phyloP scores from a whole-genome alignment of 2,797 vertebrate genomes.

The Danio albolineatus region DNA sequence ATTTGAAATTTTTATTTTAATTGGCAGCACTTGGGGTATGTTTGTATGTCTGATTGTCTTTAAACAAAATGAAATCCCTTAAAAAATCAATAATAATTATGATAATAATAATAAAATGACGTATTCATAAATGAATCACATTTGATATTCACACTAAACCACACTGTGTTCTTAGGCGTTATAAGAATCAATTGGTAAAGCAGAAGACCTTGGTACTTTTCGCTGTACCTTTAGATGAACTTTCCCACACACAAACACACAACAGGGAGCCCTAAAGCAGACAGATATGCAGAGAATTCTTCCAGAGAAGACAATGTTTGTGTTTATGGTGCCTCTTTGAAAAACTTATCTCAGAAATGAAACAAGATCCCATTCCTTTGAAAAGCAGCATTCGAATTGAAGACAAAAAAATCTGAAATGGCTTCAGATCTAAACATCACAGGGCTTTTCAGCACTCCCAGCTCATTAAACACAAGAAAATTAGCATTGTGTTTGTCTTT shows the following conservation, averaged over 20 bases:
- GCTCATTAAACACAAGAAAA: constrained; percentile 45
- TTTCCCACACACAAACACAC: constrained; percentile 4
- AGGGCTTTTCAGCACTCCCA: constrained; percentile 28
- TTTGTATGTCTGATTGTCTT: too few relatives aligned
- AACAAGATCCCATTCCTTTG: constrained; percentile 23
- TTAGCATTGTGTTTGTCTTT: background rate
- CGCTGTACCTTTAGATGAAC: background rate
- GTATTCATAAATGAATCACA: too few relatives aligned
- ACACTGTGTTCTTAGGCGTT: too few relatives aligned
- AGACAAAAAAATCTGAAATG: constrained; percentile 20
- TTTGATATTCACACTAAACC: too few relatives aligned
- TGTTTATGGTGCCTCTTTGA: constrained; percentile 32
- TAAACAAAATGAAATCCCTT: too few relatives aligned
- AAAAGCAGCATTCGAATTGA: constrained; percentile 6
- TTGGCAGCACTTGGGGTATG: too few relatives aligned
- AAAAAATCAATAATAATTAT: too few relatives aligned
- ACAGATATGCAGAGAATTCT: background rate
- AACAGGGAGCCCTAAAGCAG: constrained; percentile 3
- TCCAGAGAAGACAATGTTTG: constrained; percentile 7
- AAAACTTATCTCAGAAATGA: constrained; percentile 27
- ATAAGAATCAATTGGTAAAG: background rate
- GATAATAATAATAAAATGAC: too few relatives aligned
- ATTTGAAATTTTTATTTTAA: too few relatives aligned
- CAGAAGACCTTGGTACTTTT: background rate
- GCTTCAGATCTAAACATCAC: constrained; percentile 43